Base-by-base conservation (phyloP, 1,140 invertebrate species). In the Cryptotermes secundus region DNA sequence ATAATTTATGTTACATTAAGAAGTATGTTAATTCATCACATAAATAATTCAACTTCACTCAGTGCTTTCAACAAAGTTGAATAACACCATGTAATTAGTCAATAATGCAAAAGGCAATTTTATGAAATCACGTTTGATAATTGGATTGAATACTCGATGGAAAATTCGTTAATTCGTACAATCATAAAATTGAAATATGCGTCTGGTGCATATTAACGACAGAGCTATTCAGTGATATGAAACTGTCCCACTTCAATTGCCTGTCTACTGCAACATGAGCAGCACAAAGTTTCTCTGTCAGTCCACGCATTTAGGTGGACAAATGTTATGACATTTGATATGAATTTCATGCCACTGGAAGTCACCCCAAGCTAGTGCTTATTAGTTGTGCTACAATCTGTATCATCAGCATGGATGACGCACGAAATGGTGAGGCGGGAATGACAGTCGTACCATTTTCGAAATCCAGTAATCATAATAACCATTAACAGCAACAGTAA, bases 51-150 rank as follows among this genome's bases (percentile, higher is more conserved):
- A 22, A 16, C 45, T 12, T 0, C 14, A 31, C 59, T 3, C 26
- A 10, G 4, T 31, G 59, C n/a, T 72, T 31, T 31, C 14, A 72
- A 72, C 59, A 12, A 31, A 31, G 59, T 14, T n/a, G 59, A 72
- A 31, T 31, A 72, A 72, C 59, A 14, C 0, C 26, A 72, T 31
- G 59, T 72, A 72, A 72, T 72, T 72, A n/a, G 59, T 72, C 4
- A 72, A 72, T 72, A 72, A 72, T 72, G 59, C 1, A 72, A 72
- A 72, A 31, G 59, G n/a, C 59, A 31, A 72, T 72, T 72, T 72
- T 72, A 72, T 72, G 59, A 72, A 72, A 72, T 26, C 59, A 72
- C 59, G n/a, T 72, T 31, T 72, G n/a, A 72, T 72, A 72, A 72
- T 72, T 72, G 26, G 59, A 72, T 72, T 31, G 59, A 72, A 72